Conservation (phyloP, 2,888 invertebrate species). For the Brachyopa scutellaris region DNA sequence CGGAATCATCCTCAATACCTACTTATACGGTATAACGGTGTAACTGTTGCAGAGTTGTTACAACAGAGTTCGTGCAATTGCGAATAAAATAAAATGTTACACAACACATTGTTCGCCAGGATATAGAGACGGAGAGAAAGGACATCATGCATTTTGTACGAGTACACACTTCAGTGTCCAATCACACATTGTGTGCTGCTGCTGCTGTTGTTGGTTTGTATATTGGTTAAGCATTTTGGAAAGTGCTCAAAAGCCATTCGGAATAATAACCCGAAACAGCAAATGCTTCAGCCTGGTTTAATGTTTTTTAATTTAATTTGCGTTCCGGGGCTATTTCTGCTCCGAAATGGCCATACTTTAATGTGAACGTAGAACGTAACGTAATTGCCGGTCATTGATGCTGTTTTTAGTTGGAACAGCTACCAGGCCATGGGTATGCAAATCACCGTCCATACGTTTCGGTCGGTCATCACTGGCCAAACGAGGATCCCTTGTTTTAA, state of each 20-base stretch:
- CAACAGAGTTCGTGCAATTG: slow-evolving; percentile 28
- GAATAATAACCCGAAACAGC: slow-evolving; percentile 70
- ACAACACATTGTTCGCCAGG: slow-evolving; percentile 38
- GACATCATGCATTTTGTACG: slow-evolving; percentile 3
- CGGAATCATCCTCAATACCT: slow-evolving; percentile 6
- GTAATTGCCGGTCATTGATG: slow-evolving; percentile 70
- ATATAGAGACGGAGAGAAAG: no score
- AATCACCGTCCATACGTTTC: slow-evolving; percentile 53
- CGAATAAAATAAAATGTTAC: slow-evolving; percentile 69
- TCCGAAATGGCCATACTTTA: slow-evolving; percentile 69
- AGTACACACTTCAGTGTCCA: slow-evolving; percentile 18
- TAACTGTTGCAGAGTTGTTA: slow-evolving; percentile 19
- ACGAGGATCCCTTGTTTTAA: slow-evolving; percentile 43
- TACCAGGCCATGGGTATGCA: slow-evolving; percentile 58
- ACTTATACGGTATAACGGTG: slow-evolving; percentile 21
- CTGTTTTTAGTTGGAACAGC: slow-evolving; percentile 19
- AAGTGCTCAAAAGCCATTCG: slow-evolving; percentile 73
- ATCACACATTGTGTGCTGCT: slow-evolving; percentile 59
- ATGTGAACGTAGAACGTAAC: slow-evolving; percentile 68
- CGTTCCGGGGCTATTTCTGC: slow-evolving; percentile 72
- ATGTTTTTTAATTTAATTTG: slow-evolving; percentile 75
- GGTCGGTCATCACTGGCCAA: slow-evolving; percentile 20
- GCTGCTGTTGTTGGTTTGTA: no score
- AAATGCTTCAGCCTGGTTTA: slow-evolving; percentile 71
- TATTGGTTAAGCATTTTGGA: slow-evolving; percentile 71